Base-by-base conservation (phyloP, 2,113 vertebrate species). In the Heteronetta atricapilla region DNA sequence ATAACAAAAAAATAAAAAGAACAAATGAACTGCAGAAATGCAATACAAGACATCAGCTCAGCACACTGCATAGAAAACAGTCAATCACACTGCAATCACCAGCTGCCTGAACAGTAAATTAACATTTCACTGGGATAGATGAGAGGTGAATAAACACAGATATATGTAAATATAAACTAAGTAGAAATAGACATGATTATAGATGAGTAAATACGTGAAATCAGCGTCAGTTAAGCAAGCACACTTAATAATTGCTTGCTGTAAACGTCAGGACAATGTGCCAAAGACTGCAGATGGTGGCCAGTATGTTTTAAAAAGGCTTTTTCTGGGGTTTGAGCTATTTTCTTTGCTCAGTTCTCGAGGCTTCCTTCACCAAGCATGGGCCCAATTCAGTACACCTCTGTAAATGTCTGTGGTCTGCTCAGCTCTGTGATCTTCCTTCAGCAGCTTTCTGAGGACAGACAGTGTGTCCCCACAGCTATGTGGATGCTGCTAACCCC, bases 141-240 rank as follows among this genome's bases (percentile, higher is more conserved):
- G 92, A 88, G 94, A 94, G 55, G 62, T 91, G 91, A 96, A 93
- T 95, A 96, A 97, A 95, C 91, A 93, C 60, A 87, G 80, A 94
- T 91, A 93, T 93, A 92, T 95, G 89, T 97, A 95, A 96, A 96
- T 96, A 95, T 55, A 95, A 97, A 92, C 89, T 89, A 90, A 95
- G 63, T 87, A 95, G 92, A 93, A 95, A 96, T 93, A 95, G 92
- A 82, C 77, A 25, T 96, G 91, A 94, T 95, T 97, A 88, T 91
- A 90, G 93, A 93, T 94, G 90, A 96, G 90, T 95, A 96, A 96
- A 95, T 94, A 91, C 42, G 63, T 91, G 93, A 90, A 96, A 97
- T 96, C 96, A 94, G 78, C 92, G 84, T 88, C 89, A 95, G 87
- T 96, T 96, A 96, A 90, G 93, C 85, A 96, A 87, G 88, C 93